phyloP scores from a whole-genome alignment of 1,140 invertebrate genomes.

The Metaphire vulgaris region DNA sequence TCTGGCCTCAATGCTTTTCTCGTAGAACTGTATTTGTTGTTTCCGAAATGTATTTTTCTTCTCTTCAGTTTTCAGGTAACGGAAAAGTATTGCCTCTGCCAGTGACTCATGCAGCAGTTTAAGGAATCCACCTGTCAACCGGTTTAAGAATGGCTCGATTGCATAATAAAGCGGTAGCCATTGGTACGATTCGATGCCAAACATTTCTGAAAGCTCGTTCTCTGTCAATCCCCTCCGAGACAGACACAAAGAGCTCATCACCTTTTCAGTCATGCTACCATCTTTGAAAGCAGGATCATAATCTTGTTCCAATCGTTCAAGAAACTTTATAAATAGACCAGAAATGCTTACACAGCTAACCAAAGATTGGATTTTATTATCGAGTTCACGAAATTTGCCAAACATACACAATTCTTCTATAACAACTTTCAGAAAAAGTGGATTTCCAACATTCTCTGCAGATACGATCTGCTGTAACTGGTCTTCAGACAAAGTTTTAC shows the following conservation, averaged over 20 bases:
- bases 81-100: neutral
- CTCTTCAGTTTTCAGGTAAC: neutral
- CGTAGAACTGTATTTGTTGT: neutral
- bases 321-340: neutral
- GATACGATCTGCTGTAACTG: conserved; percentile 34
- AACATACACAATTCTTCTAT: conserved; percentile 42
- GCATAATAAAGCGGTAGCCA: neutral
- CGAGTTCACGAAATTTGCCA: conserved; percentile 41
- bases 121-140: neutral
- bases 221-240: neutral
- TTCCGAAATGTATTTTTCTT: neutral
- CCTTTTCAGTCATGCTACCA: neutral
- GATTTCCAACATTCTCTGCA: conserved; percentile 34
- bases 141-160: neutral
- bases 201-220: neutral
- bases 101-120: neutral
- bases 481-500: conserved; percentile 36
- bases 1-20: neutral
- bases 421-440: conserved; percentile 37
- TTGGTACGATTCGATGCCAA: neutral
- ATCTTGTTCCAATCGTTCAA: neutral
- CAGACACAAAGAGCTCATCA: neutral
- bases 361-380: conserved; percentile 43
- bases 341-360: conserved; percentile 23
- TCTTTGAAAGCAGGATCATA: neutral